phyloP scores from a whole-genome alignment of 1,140 invertebrate species.

The Lepidurus arcticus region DNA sequence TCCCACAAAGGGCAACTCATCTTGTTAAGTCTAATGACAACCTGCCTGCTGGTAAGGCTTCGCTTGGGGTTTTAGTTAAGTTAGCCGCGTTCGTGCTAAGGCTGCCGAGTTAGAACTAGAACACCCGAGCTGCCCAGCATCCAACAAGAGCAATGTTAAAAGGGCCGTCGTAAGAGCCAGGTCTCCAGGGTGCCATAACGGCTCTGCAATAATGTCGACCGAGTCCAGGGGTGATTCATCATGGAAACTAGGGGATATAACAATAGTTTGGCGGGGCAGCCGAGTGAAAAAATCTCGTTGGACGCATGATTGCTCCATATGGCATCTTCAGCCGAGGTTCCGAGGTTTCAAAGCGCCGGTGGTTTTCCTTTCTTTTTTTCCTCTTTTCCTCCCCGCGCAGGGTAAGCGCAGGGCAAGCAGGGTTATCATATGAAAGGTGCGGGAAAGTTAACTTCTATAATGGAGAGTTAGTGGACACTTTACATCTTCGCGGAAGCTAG shows the following conservation, averaged over 20 bases:
- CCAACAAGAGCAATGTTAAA: not conserved
- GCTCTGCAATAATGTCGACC: constrained; percentile 8
- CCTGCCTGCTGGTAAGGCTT: too few species aligned
- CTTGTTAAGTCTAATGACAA: too few species aligned
- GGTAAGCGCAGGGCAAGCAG: not conserved
- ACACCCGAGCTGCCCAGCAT: not conserved
- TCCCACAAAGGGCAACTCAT: too few species aligned
- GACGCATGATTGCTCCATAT: constrained; percentile 8
- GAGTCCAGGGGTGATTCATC: constrained; percentile 14
- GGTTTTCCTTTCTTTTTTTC: not conserved
- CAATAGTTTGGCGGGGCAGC: not conserved
- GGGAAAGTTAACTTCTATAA: not conserved
- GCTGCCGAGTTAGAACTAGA: too few species aligned
- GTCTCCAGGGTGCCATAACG: constrained; percentile 15
- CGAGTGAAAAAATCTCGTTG: constrained; percentile 12
- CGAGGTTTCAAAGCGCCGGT: too few species aligned
- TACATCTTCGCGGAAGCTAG: not conserved
- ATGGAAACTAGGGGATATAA: not conserved
- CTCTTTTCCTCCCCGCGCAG: not conserved
- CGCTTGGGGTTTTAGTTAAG: too few species aligned
- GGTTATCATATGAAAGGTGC: too few species aligned
- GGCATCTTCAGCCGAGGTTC: not conserved
- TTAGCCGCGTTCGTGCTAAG: too few species aligned
- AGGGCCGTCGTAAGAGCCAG: not conserved
- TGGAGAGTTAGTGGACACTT: constrained; percentile 2